Evolutionary conservation across 2,113 vertebrate genomes (phyloP).

Genomic region (Lepus europaeus): DNA sequence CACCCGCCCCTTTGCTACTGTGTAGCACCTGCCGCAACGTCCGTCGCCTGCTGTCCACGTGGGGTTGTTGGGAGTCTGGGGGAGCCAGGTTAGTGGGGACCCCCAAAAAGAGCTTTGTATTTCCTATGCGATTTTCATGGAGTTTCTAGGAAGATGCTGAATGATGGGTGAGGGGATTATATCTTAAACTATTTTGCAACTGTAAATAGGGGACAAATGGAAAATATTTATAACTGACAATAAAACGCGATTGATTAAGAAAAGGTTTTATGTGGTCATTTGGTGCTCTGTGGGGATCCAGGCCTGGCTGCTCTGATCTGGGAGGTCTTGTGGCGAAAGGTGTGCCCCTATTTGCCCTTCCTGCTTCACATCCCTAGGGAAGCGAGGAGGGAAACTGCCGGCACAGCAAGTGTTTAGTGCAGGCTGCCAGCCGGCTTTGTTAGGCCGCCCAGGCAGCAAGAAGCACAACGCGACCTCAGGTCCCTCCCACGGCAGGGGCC

Average conservation of each 20-base stretch:
- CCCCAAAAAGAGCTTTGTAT: constrained; percentile 87
- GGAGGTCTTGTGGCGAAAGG: background rate
- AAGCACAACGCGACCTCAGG: background rate
- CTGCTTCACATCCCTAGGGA: background rate
- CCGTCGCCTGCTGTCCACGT: constrained; percentile 89
- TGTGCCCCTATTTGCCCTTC: background rate
- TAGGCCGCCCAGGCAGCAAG: background rate
- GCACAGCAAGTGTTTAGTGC: too few relatives aligned
- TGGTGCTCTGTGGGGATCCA: background rate
- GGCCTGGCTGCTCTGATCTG: background rate
- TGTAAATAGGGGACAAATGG: constrained; percentile 92
- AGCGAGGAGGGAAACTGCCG: background rate
- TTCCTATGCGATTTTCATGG: constrained; percentile 90
- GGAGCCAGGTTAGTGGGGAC: constrained; percentile 88
- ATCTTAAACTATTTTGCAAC: constrained; percentile 94
- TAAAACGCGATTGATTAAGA: constrained; percentile 91
- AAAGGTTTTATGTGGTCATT: constrained; percentile 45
- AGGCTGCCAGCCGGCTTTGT: background rate
- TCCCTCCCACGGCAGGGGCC: background rate
- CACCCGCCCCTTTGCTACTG: constrained; percentile 93
- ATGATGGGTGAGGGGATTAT: constrained; percentile 88
- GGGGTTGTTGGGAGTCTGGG: constrained; percentile 84
- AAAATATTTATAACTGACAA: constrained; percentile 94
- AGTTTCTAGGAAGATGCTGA: constrained; percentile 89
- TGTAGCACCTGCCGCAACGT: constrained; percentile 93